phyloP scores from a whole-genome alignment of 2,797 vertebrate species.

The Catostomus latipinnis region DNA sequence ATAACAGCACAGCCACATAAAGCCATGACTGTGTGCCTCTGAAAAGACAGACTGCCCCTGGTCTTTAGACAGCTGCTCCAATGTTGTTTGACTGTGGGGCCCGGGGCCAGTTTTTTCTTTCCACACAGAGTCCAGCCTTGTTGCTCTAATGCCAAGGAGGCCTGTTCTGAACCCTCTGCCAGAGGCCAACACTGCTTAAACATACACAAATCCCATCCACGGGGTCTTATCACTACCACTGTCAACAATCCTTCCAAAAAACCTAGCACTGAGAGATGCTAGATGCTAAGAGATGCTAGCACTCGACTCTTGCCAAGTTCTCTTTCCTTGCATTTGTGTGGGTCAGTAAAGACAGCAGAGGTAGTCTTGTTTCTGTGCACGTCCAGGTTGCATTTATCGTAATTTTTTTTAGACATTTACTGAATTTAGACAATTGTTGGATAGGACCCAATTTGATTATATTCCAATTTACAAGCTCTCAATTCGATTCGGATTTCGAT shows the following conservation, averaged over 20 bases:
- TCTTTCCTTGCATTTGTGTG: not conserved
- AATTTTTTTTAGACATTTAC: too few species aligned
- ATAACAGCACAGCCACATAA: constrained; percentile 56
- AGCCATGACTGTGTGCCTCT: constrained; percentile 37
- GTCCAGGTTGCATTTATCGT: too few species aligned
- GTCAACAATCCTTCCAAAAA: constrained; percentile 6
- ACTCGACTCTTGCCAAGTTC: constrained; percentile 1
- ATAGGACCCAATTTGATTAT: too few species aligned
- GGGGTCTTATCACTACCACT: constrained; percentile 10
- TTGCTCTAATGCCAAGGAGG: constrained; percentile 25
- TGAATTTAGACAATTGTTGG: too few species aligned
- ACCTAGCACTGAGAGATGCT: not conserved
- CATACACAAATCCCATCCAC: constrained; percentile 33
- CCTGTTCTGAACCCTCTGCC: constrained; percentile 28
- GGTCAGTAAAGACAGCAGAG: not conserved
- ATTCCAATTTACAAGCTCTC: too few species aligned
- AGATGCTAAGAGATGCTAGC: not conserved
- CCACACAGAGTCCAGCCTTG: constrained; percentile 58
- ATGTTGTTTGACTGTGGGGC: constrained; percentile 49
- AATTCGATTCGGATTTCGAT: too few species aligned
- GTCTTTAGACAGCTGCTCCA: constrained; percentile 60
- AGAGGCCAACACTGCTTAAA: constrained; percentile 27
- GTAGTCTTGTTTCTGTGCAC: not conserved
- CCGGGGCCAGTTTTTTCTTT: constrained; percentile 34
- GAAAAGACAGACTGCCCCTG: constrained; percentile 14